Evolutionary conservation across 2,797 vertebrate species (phyloP), one percentile per base, ranked within the genome.

Genomic region (Mareca penelope): DNA sequence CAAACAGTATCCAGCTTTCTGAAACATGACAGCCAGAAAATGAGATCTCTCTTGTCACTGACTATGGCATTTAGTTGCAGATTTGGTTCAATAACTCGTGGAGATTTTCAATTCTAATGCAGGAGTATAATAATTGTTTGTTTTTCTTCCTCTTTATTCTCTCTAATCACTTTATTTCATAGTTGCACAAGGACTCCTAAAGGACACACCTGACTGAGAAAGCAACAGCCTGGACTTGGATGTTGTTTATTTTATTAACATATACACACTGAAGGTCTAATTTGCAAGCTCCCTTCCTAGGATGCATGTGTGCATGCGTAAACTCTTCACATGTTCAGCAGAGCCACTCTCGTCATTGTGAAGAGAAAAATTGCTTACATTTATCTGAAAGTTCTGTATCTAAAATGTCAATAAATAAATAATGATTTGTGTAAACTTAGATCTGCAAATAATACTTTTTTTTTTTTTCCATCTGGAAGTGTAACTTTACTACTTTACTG

Each of bases 11-110:
- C 95, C 89, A 91, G 55, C 61, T 87, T 92, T 95, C 95, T 96
- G 84, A 97, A 97, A 94, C 77, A 91, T n/a, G 89, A 97, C 96
- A 97, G 93, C 91, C 95, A 96, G 96, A 97, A 98, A 98, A 98
- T 97, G 89, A 97, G 94, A 95, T 96, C 80, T 95, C 85, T 95
- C 84, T 97, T 97, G 95, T 97, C 97, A 95, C 85, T 95, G 81
- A 81, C 91, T 95, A 40, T 96, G 95, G 93, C 94, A 94, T 97
- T 98, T 97, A 97, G 83, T 96, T 97, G 95, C 94, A 96, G 94
- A 97, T 96, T 95, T 93, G 94, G 91, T 97, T 97, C 94, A 96
- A 83, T 97, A 97, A 95, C 89, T 98, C 88, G 2, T 71, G 78
- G 69, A 97, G 76, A 95, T 96, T 97, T 97, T 97, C 95, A 96